Percentiles rank a stretch among this genome's conserved stretches.
These are phyloP conservation scores for Recurvirostra avosetta DNA, from an alignment of 2,113 vertebrate species.

Conservation along the genomic window DNA sequence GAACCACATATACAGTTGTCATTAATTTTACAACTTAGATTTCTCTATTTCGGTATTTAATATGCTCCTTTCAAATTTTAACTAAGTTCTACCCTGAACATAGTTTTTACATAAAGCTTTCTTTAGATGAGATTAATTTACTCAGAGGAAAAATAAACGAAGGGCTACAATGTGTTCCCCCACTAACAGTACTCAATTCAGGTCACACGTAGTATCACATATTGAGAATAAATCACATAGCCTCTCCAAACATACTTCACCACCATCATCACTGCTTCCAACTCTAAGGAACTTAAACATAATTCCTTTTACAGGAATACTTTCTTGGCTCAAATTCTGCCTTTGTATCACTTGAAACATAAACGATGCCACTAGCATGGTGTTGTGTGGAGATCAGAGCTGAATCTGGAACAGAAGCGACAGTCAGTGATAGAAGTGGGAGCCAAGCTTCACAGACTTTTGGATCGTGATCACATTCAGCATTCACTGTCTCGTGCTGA, in stretches of 20 bases:
- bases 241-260: neutral
- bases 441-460: neutral
- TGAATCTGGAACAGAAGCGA: neutral
- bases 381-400: neutral
- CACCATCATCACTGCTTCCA: neutral
- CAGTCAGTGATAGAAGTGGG: neutral
- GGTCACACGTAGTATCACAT: neutral
- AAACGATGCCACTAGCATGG: neutral
- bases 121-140: neutral
- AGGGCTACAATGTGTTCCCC: neutral
- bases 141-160: neutral
- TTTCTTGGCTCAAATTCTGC: neutral
- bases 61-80: neutral
- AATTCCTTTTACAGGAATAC: neutral
- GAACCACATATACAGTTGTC: neutral
- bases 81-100: neutral
- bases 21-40: neutral
- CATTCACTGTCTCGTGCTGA: neutral
- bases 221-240: neutral
- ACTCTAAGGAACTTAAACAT: neutral
- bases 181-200: neutral
- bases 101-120: neutral
- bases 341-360: neutral
- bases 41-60: neutral
- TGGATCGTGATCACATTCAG: neutral